phyloP scores from a whole-genome alignment of 2,888 invertebrate genomes.

The Diadromus collaris region DNA sequence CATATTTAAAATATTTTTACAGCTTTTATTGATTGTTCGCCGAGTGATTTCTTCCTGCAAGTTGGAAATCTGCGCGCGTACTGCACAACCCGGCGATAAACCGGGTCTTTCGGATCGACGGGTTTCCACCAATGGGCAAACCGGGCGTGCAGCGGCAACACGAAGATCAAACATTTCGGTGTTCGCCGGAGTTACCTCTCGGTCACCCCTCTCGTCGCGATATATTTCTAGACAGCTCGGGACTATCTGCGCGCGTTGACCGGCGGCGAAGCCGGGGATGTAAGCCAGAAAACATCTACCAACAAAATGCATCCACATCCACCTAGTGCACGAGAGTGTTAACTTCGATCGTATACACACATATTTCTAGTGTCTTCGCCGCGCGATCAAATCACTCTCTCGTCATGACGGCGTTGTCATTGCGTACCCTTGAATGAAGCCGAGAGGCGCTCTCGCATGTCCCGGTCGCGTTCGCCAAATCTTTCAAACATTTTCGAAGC shows the following conservation, averaged over 20 bases:
- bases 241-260: constrained; percentile 56
- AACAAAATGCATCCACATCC: constrained; percentile 19
- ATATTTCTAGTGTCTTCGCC: constrained; percentile 35
- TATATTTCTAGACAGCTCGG: constrained; percentile 64
- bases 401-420: constrained; percentile 60
- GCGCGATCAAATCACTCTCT: constrained; percentile 34
- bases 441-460: not conserved
- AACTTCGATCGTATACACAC: not conserved
- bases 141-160: constrained; percentile 35
- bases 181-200: constrained; percentile 48
- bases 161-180: constrained; percentile 10
- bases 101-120: constrained; percentile 45
- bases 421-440: constrained; percentile 65
- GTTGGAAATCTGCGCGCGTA: constrained; percentile 45
- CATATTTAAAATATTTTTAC: constrained; percentile 14
- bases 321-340: constrained; percentile 1
- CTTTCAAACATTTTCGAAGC: not conserved
- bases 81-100: constrained; percentile 37
- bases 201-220: constrained; percentile 54
- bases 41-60: constrained; percentile 51
- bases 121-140: constrained; percentile 56
- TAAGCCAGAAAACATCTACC: constrained; percentile 54
- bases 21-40: constrained; percentile 23
- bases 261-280: constrained; percentile 60
- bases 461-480: not conserved